Evolutionary conservation across 2,113 vertebrate species (phyloP), one percentile per base, ranked within the genome.

Genomic region (Mesocricetus auratus): DNA sequence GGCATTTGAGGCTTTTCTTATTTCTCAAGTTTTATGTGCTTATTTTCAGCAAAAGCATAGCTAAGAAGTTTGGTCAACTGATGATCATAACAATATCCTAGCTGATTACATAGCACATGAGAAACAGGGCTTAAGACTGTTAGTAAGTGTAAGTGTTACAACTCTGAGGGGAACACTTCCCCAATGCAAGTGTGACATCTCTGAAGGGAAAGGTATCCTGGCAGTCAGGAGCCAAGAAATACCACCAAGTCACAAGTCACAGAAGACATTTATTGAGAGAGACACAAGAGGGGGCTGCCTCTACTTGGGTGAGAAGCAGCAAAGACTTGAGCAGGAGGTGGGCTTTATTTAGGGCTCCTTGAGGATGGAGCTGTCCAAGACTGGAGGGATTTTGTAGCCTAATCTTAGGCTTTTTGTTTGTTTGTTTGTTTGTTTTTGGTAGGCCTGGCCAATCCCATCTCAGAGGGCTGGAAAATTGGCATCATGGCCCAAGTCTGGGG

Each of bases 41-140:
- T 86, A 16, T 56, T 92, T 10, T 74, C 29, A 89, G 12, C 36
- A 56, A 85, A 94, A 93, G 19, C 31, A 79, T 1, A 85, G 68
- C 56, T 85, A 56, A 94, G 91, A 95, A 86, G 7, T 86, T 83
- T 45, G 77, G 36, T 86, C 82, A 96, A 91, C 47, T 91, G 10
- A 88, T 74, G 45, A 45, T 77, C 53, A 69, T 60, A 75, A 8
- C 83, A 81, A 82, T 92, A 62, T 78, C n/a, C 71, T 96, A 79
- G 17, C 33, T 53, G 29, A 90, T 92, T 77, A 73, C 15, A 88
- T 75, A 95, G 53, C 86, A 50, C 31, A 89, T 77, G 93, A 78
- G n/a, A 89, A 95, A 47, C 7, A 66, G n/a, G 13, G 4, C 58
- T 64, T 95, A 90, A 95, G 36, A 11, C 71, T 96, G 93, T 96